These are phyloP conservation scores for Marmota flaviventris DNA, from an alignment of 2,113 vertebrate genomes.

Conservation along the genomic window DNA sequence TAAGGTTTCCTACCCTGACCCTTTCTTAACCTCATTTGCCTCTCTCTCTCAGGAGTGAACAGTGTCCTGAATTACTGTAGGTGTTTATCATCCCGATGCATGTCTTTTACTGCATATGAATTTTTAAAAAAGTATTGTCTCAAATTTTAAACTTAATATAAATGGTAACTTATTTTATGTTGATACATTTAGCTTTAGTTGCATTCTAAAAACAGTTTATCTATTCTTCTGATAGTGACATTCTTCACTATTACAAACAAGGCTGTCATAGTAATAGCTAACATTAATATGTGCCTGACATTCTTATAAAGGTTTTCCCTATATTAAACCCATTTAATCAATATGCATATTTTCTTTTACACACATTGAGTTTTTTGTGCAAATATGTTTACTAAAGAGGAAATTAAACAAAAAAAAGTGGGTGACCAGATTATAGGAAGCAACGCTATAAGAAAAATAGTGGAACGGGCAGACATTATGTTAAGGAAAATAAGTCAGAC, in stretches of 20 bases:
- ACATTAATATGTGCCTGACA: background rate
- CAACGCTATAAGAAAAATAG: conserved; percentile 23
- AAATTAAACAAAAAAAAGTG: background rate
- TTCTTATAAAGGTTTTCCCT: background rate
- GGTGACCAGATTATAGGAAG: background rate
- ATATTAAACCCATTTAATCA: background rate
- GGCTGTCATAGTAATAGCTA: background rate
- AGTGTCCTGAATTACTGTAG: background rate
- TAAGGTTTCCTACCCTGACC: background rate
- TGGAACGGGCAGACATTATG: background rate
- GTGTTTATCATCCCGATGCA: background rate
- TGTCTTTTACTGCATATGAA: background rate
- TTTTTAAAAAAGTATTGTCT: background rate
- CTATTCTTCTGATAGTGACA: background rate
- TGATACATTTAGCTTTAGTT: background rate
- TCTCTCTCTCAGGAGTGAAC: background rate
- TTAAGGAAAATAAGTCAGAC: background rate
- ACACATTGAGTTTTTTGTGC: background rate
- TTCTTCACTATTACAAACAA: background rate
- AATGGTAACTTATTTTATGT: background rate
- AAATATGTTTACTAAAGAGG: conserved; percentile 2
- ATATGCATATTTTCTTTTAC: background rate
- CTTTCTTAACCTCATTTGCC: background rate
- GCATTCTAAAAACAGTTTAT: background rate
- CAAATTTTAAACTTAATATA: background rate